These are phyloP conservation scores for Pasiphila rectangulata DNA, from an alignment of 2,888 invertebrate species.

Conservation along the genomic window DNA sequence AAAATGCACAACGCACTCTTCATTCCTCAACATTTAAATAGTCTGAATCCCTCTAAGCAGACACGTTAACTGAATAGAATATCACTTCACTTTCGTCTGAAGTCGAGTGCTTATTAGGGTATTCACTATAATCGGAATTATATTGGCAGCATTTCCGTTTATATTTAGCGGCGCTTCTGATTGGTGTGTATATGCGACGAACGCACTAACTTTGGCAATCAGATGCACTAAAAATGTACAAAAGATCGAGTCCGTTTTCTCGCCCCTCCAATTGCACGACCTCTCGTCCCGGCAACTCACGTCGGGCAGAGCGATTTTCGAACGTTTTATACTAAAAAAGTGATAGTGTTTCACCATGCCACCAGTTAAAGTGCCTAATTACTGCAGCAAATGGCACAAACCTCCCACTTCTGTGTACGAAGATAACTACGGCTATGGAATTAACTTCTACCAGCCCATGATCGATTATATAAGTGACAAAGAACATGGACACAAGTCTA, in stretches of 20 bases:
- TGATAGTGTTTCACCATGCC: slow-evolving; percentile 51
- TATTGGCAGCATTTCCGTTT: slow-evolving; percentile 69
- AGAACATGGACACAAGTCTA: slow-evolving; percentile 66
- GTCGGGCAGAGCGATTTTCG: slow-evolving; percentile 32
- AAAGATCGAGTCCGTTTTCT: slow-evolving; percentile 59
- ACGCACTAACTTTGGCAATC: slow-evolving; percentile 64
- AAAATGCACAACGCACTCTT: slow-evolving; percentile 12
- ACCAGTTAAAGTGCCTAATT: slow-evolving; percentile 68
- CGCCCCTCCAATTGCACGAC: slow-evolving; percentile 57
- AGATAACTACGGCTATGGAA: slow-evolving; percentile 91
- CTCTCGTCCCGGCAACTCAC: slow-evolving; percentile 51
- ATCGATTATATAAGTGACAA: slow-evolving; percentile 90
- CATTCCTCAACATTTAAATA: background rate
- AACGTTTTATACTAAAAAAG: slow-evolving; percentile 11
- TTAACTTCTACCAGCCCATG: slow-evolving; percentile 93
- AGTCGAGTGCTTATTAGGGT: slow-evolving; percentile 21
- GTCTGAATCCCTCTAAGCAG: slow-evolving; percentile 1
- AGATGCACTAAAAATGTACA: slow-evolving; percentile 60
- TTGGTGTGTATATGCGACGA: slow-evolving; percentile 64
- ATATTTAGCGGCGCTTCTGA: slow-evolving; percentile 63
- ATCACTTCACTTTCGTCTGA: slow-evolving; percentile 25
- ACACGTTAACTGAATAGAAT: slow-evolving; percentile 17
- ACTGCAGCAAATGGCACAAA: slow-evolving; percentile 70
- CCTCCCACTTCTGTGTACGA: slow-evolving; percentile 87
- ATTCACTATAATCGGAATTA: slow-evolving; percentile 34